Evolutionary conservation across 2,888 invertebrate genomes (phyloP).

Genomic region (Xanthostigma xanthostigma): DNA sequence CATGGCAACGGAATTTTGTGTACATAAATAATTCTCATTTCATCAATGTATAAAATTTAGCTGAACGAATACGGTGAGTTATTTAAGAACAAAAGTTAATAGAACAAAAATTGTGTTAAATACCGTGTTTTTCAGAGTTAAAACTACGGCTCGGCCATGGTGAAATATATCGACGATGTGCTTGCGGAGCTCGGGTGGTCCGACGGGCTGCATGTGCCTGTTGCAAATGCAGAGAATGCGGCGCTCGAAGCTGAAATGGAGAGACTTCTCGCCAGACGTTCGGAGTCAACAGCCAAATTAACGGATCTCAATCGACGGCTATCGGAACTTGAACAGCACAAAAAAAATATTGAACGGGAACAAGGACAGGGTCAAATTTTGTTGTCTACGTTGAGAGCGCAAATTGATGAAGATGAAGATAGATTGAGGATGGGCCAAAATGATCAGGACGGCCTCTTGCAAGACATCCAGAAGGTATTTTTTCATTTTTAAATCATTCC

Average conservation of each 20-base stretch:
- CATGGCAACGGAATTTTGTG: too few relatives aligned
- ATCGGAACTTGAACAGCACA: conserved; percentile 31
- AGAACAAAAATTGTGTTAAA: too few relatives aligned
- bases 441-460: conserved; percentile 23
- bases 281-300: conserved; percentile 31
- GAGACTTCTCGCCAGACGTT: conserved; percentile 30
- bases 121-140: too few relatives aligned
- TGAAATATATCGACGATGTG: conserved; percentile 41
- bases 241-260: conserved; percentile 36
- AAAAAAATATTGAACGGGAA: conserved; percentile 34
- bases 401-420: conserved; percentile 52
- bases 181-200: conserved; percentile 58
- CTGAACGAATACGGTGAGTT: too few relatives aligned
- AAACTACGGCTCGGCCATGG: conserved; percentile 14
- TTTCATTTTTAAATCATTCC: too few relatives aligned
- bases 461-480: conserved; percentile 15
- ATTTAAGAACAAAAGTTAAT: too few relatives aligned
- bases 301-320: conserved; percentile 28
- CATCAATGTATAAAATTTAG: too few relatives aligned
- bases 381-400: conserved; percentile 50
- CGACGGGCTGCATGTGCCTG: conserved; percentile 62
- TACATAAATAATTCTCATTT: too few relatives aligned
- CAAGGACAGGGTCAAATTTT: conserved; percentile 42
- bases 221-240: conserved; percentile 61
- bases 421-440: conserved; percentile 21